Evolutionary conservation across 2,888 invertebrate species (phyloP).

Genomic region (Leptinotarsa juncta): DNA sequence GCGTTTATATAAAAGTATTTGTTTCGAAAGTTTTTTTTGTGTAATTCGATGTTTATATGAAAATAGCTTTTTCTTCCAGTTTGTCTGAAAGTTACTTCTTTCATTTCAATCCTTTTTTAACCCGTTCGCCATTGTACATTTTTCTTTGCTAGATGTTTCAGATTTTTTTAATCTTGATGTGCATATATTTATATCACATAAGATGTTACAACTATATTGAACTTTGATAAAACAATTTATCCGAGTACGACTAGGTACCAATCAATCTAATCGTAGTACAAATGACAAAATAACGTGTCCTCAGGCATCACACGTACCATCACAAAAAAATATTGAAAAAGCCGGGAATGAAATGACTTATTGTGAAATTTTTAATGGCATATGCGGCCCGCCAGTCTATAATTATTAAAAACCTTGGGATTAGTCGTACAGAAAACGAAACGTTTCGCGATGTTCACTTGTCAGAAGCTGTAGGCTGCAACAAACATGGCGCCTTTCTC

Average conservation of each 20-base stretch:
- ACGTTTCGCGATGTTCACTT: slow-evolving; percentile 36
- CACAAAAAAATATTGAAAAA: neutral
- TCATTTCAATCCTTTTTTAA: too few species aligned
- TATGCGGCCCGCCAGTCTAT: slow-evolving; percentile 35
- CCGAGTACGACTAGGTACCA: neutral
- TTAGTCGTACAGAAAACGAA: slow-evolving; percentile 37
- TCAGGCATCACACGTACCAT: neutral
- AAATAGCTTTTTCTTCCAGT: too few species aligned
- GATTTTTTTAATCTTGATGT: too few species aligned
- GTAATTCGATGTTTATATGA: too few species aligned
- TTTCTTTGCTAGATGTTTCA: too few species aligned
- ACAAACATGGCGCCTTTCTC: slow-evolving; percentile 54
- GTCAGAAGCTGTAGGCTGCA: slow-evolving; percentile 49
- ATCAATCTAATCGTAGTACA: neutral
- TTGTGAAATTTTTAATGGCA: slow-evolving; percentile 40
- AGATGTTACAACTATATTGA: too few species aligned
- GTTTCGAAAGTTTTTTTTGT: too few species aligned
- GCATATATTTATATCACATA: too few species aligned
- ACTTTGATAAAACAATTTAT: too few species aligned
- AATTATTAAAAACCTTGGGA: slow-evolving; percentile 43
- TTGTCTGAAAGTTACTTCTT: too few species aligned
- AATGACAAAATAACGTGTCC: neutral
- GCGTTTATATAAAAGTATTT: too few species aligned
- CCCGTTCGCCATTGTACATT: too few species aligned
- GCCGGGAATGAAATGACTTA: slow-evolving; percentile 9